Conservation (phyloP, 2,797 vertebrate genomes). For the Melanotaenia boesemani region DNA sequence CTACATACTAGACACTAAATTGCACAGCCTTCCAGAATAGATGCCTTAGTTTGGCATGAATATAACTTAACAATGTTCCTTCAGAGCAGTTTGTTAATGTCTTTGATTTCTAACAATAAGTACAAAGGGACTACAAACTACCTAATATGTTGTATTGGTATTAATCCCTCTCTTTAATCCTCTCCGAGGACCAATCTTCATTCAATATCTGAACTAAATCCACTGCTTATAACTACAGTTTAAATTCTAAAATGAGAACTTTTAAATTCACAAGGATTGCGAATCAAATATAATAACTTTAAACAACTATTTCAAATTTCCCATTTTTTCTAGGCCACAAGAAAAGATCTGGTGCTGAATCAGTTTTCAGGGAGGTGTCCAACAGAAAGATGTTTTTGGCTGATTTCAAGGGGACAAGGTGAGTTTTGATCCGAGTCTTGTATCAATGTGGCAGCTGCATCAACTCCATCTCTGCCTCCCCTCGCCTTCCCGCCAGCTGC, state of each 20-base stretch:
- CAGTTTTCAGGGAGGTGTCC: conserved; percentile 39
- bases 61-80: conserved; percentile 84
- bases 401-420: conserved; percentile 65
- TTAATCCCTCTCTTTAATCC: conserved; percentile 58
- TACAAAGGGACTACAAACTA: conserved; percentile 74
- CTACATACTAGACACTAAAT: conserved; percentile 88
- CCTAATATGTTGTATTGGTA: conserved; percentile 74
- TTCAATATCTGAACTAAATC: conserved; percentile 8
- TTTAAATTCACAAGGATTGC: conserved; percentile 2
- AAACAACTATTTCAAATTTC: conserved; percentile 1
- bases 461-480: conserved; percentile 73
- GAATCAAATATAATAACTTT: conserved; percentile 5
- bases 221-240: conserved; percentile 1
- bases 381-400: conserved; percentile 42
- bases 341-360: conserved; percentile 28
- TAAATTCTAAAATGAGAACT: background rate
- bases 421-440: conserved; percentile 70
- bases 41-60: conserved; percentile 84
- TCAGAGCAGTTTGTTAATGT: conserved; percentile 78
- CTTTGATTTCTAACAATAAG: conserved; percentile 77
- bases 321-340: background rate
- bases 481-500: conserved; percentile 78
- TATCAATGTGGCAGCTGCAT: conserved; percentile 79
- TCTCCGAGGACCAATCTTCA: background rate
- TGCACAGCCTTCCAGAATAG: conserved; percentile 85